A percentile compares a stretch with the other conserved stretches of the same genome.
These are phyloP conservation scores for Tokudaia tokunoshimensis DNA, from an alignment of 2,797 vertebrate species.

Conservation along the genomic window DNA sequence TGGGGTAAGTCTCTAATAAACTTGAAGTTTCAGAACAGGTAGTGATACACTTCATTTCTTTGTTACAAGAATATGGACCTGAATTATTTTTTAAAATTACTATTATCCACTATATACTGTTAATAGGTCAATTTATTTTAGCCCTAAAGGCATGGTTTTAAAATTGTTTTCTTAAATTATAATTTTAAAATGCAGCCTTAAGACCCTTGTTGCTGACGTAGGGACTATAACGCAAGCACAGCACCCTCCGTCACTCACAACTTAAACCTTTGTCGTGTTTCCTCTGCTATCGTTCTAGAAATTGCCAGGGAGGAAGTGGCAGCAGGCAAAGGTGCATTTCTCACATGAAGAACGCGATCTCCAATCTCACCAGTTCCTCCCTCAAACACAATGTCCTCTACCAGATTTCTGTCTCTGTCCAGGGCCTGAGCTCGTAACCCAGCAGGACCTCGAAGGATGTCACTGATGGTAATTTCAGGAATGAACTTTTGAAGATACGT, in stretches of 20 bases:
- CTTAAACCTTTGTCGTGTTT: conserved; percentile 91
- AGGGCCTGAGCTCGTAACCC: conserved; percentile 97
- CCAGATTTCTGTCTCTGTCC: conserved; percentile 92
- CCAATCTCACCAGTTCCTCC: conserved; percentile 92
- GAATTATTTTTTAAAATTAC: conserved; percentile 41
- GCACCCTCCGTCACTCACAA: conserved; percentile 84
- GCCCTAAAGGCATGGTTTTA: conserved; percentile 45
- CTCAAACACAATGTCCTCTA: conserved; percentile 98
- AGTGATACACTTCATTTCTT: neutral
- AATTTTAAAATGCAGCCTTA: conserved; percentile 42
- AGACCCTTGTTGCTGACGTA: conserved; percentile 8
- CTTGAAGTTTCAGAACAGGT: conserved; percentile 21
- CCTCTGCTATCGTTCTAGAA: conserved; percentile 92
- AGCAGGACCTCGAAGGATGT: conserved; percentile 94
- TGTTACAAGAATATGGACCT: conserved; percentile 46
- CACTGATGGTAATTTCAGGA: conserved; percentile 92
- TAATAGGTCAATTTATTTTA: conserved; percentile 57
- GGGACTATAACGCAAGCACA: neutral
- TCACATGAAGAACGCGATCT: conserved; percentile 94
- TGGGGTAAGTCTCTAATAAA: conserved; percentile 29
- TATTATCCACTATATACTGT: conserved; percentile 29
- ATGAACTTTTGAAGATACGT: conserved; percentile 96
- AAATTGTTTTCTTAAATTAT: conserved; percentile 32
- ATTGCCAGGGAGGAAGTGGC: conserved; percentile 98
- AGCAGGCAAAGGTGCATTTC: conserved; percentile 97